Conservation (phyloP, 2,888 invertebrate genomes). For the Acrobasis repandana region DNA sequence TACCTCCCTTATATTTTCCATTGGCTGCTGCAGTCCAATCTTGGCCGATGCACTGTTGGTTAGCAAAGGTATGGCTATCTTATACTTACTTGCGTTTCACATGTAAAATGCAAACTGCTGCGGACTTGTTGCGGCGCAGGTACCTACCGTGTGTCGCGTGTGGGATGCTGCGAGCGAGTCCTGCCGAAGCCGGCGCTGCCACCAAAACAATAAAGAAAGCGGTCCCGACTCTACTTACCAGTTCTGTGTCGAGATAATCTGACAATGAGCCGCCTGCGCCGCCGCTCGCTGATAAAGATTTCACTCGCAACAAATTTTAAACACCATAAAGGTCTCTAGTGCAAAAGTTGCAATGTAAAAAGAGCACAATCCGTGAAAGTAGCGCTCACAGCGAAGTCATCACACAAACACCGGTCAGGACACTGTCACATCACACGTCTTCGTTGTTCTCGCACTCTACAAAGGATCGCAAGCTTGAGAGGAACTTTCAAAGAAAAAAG, state of each 20-base stretch:
- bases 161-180: not conserved
- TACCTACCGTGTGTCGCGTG: not conserved
- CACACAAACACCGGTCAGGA: conserved; percentile 22
- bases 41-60: too few relatives aligned
- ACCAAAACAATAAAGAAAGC: conserved; percentile 42
- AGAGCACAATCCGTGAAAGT: conserved; percentile 32
- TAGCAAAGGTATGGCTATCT: too few relatives aligned
- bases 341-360: conserved; percentile 54
- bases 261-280: conserved; percentile 65
- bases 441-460: conserved; percentile 41
- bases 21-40: too few relatives aligned
- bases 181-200: conserved; percentile 12
- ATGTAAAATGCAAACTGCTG: not conserved
- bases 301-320: conserved; percentile 53
- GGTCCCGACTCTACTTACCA: conserved; percentile 57
- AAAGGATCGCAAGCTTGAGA: conserved; percentile 48
- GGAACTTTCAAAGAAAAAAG: conserved; percentile 3
- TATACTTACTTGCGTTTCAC: not conserved
- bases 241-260: conserved; percentile 68
- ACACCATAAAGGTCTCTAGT: conserved; percentile 44
- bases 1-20: too few relatives aligned
- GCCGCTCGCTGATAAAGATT: conserved; percentile 55
- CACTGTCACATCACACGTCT: conserved; percentile 40
- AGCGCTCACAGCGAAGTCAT: conserved; percentile 2
- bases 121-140: too few relatives aligned